Evolutionary conservation across 1,140 invertebrate species (phyloP).

Genomic region (Copidosoma floridanum): DNA sequence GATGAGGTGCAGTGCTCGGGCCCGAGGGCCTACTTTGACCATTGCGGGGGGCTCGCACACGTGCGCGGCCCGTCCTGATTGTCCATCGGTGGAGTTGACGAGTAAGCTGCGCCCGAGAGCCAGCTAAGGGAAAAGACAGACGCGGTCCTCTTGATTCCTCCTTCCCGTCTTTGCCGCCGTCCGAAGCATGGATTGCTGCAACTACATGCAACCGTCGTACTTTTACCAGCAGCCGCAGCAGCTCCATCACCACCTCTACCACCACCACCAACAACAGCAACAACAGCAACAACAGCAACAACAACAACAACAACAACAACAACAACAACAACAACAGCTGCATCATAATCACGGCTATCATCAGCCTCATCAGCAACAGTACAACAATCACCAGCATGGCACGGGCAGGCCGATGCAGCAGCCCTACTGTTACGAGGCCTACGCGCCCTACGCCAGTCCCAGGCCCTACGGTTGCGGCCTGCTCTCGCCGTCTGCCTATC

Average conservation of each 20-base stretch:
- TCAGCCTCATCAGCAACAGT: conserved; percentile 3
- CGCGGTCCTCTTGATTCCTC: not conserved
- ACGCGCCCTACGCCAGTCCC: conserved; percentile 40
- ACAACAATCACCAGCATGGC: not conserved
- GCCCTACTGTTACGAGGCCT: conserved; percentile 51
- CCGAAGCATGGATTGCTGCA: conserved; percentile 58
- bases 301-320: not conserved
- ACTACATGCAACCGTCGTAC: conserved; percentile 55
- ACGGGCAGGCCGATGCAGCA: conserved; percentile 40
- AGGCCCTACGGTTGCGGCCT: conserved; percentile 43
- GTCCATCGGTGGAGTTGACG: no score
- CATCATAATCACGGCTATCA: conserved; percentile 19
- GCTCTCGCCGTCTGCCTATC: conserved; percentile 42
- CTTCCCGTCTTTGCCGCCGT: not conserved
- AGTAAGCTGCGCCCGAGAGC: not conserved
- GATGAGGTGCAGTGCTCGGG: no score
- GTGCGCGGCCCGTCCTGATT: not conserved
- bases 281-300: conserved; percentile 36
- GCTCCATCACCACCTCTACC: conserved; percentile 31
- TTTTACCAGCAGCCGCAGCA: conserved; percentile 30
- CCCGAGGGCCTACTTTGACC: no score
- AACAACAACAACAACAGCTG: not conserved
- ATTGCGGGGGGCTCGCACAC: no score
- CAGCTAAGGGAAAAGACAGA: conserved; percentile 16
- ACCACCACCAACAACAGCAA: conserved; percentile 39